phyloP scores from a whole-genome alignment of 2,888 invertebrate genomes.

The Latrodectus elegans region DNA sequence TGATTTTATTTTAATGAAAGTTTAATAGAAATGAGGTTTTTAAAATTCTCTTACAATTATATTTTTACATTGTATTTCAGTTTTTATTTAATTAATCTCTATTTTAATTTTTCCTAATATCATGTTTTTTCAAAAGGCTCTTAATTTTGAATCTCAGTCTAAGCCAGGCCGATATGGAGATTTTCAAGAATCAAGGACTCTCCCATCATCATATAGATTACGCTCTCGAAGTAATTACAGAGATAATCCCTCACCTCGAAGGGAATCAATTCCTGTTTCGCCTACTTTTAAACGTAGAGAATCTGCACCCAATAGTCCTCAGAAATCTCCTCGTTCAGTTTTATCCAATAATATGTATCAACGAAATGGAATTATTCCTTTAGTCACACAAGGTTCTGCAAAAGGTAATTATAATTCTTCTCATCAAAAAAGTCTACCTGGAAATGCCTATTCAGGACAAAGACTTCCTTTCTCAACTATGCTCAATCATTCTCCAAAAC shows the following conservation, averaged over 20 bases:
- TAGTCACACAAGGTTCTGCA: conserved; percentile 33
- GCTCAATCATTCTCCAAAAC: conserved; percentile 46
- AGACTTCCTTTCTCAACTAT: conserved; percentile 40
- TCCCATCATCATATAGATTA: conserved; percentile 56
- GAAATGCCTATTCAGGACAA: neutral
- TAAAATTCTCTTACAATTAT: too few relatives aligned
- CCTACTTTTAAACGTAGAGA: conserved; percentile 17
- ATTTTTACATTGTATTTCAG: too few relatives aligned
- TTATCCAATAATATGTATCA: conserved; percentile 37
- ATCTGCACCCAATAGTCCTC: conserved; percentile 27
- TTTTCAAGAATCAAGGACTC: conserved; percentile 32
- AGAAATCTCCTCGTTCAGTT: conserved; percentile 24
- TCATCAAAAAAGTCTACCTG: neutral
- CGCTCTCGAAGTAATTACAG: conserved; percentile 35
- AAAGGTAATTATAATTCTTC: conserved; percentile 4
- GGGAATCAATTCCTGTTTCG: conserved; percentile 41
- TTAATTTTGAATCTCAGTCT: conserved; percentile 13
- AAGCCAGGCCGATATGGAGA: conserved; percentile 17
- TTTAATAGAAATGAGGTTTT: too few relatives aligned
- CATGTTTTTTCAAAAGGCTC: conserved; percentile 2
- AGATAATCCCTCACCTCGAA: conserved; percentile 30
- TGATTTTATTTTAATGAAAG: too few relatives aligned
- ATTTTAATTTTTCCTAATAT: too few relatives aligned
- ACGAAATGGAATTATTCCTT: conserved; percentile 15
- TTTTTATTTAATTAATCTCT: too few relatives aligned